phyloP scores from a whole-genome alignment of 92 coral and sea anemone genomes.

The Scolanthus callimorphus region DNA sequence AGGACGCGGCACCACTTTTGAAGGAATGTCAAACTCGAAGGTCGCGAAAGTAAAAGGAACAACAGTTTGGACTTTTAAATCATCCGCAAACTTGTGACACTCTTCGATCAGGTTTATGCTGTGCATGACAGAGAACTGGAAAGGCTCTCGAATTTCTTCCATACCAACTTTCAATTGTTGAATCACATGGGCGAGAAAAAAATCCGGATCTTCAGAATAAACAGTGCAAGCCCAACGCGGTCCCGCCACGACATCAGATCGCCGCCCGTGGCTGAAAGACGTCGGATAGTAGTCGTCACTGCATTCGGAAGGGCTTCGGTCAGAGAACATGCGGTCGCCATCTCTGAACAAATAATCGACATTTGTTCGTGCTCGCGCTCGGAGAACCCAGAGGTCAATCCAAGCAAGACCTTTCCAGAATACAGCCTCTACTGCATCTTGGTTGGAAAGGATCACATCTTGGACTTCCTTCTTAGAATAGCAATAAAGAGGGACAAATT shows the following conservation, averaged over 20 bases:
- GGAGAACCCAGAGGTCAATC: not conserved
- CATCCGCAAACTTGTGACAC: too few relatives aligned
- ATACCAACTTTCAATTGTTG: not conserved
- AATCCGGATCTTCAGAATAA: not conserved
- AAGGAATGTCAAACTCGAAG: too few relatives aligned
- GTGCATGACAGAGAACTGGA: not conserved
- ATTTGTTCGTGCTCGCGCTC: not conserved
- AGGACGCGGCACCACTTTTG: too few relatives aligned
- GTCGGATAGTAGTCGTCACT: not conserved
- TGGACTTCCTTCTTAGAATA: not conserved
- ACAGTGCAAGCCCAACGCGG: not conserved
- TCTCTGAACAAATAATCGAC: not conserved
- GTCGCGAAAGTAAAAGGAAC: too few relatives aligned
- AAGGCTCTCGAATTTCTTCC: not conserved
- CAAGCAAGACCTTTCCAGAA: not conserved
- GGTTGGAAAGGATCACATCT: not conserved
- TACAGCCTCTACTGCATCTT: not conserved
- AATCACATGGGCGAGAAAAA: not conserved
- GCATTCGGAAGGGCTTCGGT: too few relatives aligned
- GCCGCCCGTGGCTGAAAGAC: not conserved
- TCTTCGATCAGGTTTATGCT: not conserved
- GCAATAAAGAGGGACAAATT: too few relatives aligned
- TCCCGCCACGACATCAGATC: not conserved
- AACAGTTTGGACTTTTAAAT: too few relatives aligned
- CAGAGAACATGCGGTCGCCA: not conserved